Base-by-base conservation (phyloP, 1,140 invertebrate genomes). In the Diprion similis region DNA sequence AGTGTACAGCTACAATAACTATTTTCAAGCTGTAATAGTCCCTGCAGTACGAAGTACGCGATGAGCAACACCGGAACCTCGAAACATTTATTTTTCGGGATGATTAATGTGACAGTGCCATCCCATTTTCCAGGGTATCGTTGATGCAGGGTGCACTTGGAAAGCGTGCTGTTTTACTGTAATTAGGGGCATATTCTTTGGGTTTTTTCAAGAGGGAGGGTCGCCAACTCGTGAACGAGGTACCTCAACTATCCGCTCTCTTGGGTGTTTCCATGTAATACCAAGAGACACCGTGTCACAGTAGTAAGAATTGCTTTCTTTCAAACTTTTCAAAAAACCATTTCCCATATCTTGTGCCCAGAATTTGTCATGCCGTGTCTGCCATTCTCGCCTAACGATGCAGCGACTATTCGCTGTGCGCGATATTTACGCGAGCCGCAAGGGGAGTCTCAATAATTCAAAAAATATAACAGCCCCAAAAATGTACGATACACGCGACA, bases 171-270 rank as follows among this genome's bases (percentile, higher is more conserved):
- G 84, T 85, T 85, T 85, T 84, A 83, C 81, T 70, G 84, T 85
- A 86, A 86, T 86, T 85, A 86, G 80, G 80, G 79, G 79, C 80
- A 82, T 82, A 83, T 81, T 83, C 81, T 82, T 83, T 74, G 81
- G 75, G 76, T 79, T 85, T 85, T 84, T 79, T 75, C 73, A 74
- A 79, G 74, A 68, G 77, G 72, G 75, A 59, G 9, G 51, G 51
- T 59, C 51, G 51, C 51, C n/a, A 13, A 17, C n/a, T 15, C 51
- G 6, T 17, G 6, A 17, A 59, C 51, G 24, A 37, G 24, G 51
- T 59, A 59, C 11, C 51, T 51, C 3, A 13, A 59, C 6, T 9
- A 59, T 17, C n/a, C 51, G n/a, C n/a, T 8, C 51, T 6, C 11
- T 59, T 6, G 24, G 6, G 51, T 9, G 0, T 0, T 59, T 59